Evolutionary conservation across 2,888 invertebrate genomes (phyloP), one percentile per base, ranked within the genome.

Genomic region (Encarsia formosa): DNA sequence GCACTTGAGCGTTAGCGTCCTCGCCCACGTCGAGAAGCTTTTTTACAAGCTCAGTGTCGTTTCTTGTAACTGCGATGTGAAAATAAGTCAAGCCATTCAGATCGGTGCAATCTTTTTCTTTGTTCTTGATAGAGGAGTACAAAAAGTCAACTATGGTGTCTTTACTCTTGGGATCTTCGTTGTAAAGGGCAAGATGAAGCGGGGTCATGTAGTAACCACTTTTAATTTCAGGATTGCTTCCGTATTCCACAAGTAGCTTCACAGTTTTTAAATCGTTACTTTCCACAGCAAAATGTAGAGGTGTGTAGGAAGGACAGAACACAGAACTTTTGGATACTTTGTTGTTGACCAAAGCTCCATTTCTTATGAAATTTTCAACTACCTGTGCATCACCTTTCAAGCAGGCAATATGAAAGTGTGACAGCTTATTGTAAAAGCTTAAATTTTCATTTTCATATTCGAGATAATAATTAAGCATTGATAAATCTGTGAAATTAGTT

Each of bases 131-230:
- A 9, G 4, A n/a, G 2, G 19, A 8, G 11, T 39, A 40, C 4
- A 50, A n/a, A 15, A 45, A 5, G 20, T 45, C 24, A 4, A 44
- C 13, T 2, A 45, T 44, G 4, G 11, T 26, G 18, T 26, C 18
- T 5, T 5, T 20, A 2, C 13, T 20, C 5, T 31, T 13, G 16
- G 6, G n/a, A 31, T 39, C 6, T 11, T 45, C 39, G 20, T 23
- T 39, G 19, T 50, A 38, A n/a, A 50, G 19, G 8, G 52, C 52
- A 5, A 50, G 20, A 19, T 50, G 50, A 3, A 50, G 13, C 11
- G 50, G 32, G 22, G 39, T 50, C 40, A 24, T 40, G 20, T 35
- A 20, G 4, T 50, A 2, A 1, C 11, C 13, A 11, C 24, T 24
- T 11, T 24, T 18, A 3, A 2, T 2, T 5, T 32, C 26, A 13